Evolutionary conservation across 2,888 invertebrate genomes (phyloP), one percentile per base, ranked within the genome.

Genomic region (Acanthococcus lagerstroemiae): DNA sequence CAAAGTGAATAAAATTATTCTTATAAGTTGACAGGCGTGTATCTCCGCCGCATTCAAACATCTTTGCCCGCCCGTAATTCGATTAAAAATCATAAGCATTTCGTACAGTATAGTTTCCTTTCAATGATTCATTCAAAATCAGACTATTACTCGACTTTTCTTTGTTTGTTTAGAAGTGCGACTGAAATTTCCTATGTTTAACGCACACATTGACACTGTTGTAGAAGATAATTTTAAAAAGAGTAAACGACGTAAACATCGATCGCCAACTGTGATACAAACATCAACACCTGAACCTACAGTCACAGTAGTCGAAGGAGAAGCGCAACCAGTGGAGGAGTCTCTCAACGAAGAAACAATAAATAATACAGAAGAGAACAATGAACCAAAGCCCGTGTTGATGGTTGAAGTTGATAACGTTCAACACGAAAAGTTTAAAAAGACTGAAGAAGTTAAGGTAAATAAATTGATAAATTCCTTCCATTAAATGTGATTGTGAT

Each of bases 331-430:
- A n/a, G n/a, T n/a, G n/a, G n/a, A 48, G n/a, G 58, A 37, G 12
- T 54, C 26, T 27, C 66, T 69, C 5, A 50, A 65, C 17, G 48
- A 58, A 17, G 69, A 69, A 24, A 52, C 44, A 3, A 1, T 25
- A 19, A 55, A n/a, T 3, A 24, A 19, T 3, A 37, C 1, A 9
- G 67, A 55, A 27, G 52, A 17, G n/a, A 68, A 56, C 44, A 71
- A 71, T 55, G 70, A 71, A 48, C 60, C 68, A 25, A 69, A 72
- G 58, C 81, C 82, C 15, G 80, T 95, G 19, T 76, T 95, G 68
- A 93, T 97, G 90, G 94, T 88, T 0, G 93, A 95, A 78, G 92
- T 94, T 22, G 94, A 94, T 76, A 97, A 97, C 79, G 77, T 95
- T 61, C 82, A 84, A 66, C 91, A 95, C 72, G 87, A 93, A 69